phyloP scores from a whole-genome alignment of 2,888 invertebrate genomes.

The Dendrolimus houi region DNA sequence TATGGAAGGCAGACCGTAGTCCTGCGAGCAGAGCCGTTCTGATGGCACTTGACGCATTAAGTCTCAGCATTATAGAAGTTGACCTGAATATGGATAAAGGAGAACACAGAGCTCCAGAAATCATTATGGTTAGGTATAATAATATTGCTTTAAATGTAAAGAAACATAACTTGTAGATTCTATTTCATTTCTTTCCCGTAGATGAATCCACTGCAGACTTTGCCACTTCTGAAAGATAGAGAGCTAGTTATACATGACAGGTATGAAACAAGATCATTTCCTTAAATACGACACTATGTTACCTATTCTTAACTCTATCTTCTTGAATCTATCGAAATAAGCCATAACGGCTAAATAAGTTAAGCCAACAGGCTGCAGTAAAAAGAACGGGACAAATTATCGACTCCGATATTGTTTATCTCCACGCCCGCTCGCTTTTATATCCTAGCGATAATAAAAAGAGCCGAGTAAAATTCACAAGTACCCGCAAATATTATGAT shows the following conservation, averaged over 20 bases:
- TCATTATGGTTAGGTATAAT: slow-evolving; percentile 24
- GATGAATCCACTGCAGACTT: slow-evolving; percentile 79
- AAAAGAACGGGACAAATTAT: too few species aligned
- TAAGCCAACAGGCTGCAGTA: too few species aligned
- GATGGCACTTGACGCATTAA: slow-evolving; percentile 56
- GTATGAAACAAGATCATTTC: slow-evolving; percentile 27
- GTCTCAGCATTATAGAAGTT: slow-evolving; percentile 45
- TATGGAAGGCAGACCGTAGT: slow-evolving; percentile 56
- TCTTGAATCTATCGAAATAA: too few species aligned
- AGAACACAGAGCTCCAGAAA: slow-evolving; percentile 38
- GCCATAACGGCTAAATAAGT: too few species aligned
- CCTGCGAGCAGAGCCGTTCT: slow-evolving; percentile 54
- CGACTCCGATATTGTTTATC: too few species aligned
- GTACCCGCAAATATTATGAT: too few species aligned
- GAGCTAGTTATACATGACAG: slow-evolving; percentile 78
- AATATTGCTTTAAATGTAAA: background rate
- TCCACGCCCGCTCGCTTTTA: too few species aligned
- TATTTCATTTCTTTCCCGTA: slow-evolving; percentile 27
- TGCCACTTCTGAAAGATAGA: slow-evolving; percentile 79
- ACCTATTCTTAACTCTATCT: too few species aligned
- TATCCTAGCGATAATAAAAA: too few species aligned
- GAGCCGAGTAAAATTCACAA: too few species aligned
- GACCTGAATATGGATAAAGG: slow-evolving; percentile 49
- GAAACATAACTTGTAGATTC: background rate
- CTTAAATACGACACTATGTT: too few species aligned